Evolutionary conservation across 2,113 vertebrate species (phyloP).

Genomic region (Pseudopipra pipra): DNA sequence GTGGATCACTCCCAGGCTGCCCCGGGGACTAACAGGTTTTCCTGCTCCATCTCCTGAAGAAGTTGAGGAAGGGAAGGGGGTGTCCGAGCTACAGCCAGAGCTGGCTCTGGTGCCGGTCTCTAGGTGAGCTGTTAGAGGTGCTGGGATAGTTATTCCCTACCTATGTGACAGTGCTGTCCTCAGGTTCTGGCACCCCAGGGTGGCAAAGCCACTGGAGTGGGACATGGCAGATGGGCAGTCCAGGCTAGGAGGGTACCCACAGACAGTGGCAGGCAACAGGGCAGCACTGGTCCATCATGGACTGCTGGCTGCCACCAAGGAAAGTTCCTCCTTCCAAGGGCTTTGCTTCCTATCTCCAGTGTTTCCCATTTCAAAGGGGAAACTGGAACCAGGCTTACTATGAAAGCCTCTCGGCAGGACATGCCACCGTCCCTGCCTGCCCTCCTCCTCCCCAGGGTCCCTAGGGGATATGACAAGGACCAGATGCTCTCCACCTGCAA

Average conservation of each 20-base stretch:
- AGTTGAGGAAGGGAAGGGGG: background rate
- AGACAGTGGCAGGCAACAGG: background rate
- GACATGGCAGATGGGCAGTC: background rate
- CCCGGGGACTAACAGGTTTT: background rate
- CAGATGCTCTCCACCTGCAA: background rate
- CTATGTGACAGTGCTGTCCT: background rate
- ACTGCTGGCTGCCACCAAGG: background rate
- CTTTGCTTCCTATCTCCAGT: background rate
- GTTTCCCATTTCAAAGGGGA: background rate
- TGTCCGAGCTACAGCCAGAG: background rate
- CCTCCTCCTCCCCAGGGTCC: background rate
- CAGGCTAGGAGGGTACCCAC: background rate
- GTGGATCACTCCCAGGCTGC: background rate
- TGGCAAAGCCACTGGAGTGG: background rate
- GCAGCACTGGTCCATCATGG: fast-evolving
- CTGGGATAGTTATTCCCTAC: background rate
- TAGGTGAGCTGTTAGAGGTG: background rate
- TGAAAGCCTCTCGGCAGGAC: background rate
- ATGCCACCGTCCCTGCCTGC: background rate
- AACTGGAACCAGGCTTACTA: background rate
- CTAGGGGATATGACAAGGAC: background rate
- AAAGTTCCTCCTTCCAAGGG: constrained; percentile 4
- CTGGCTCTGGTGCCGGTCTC: fast-evolving
- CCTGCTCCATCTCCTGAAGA: constrained; percentile 8
- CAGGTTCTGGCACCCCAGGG: background rate